phyloP scores from a whole-genome alignment of 2,797 vertebrate species.

The Octomys mimax region DNA sequence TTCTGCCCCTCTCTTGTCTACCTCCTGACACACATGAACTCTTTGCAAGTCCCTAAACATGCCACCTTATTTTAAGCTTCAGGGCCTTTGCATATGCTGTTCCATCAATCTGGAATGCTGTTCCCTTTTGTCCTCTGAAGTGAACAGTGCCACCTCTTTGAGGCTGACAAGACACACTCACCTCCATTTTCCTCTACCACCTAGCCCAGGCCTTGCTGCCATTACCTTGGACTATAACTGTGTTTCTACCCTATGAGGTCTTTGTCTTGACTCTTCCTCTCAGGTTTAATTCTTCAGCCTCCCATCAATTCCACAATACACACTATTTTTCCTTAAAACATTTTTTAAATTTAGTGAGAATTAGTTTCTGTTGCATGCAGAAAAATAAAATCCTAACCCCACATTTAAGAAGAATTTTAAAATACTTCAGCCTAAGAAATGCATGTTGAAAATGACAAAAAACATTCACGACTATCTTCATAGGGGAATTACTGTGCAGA shows the following conservation, averaged over 20 bases:
- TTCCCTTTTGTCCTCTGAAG: neutral
- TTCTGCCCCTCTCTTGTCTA: neutral
- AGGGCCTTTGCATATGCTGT: neutral
- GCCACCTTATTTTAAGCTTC: neutral
- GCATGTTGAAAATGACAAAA: constrained; percentile 22
- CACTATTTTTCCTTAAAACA: neutral
- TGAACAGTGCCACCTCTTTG: neutral
- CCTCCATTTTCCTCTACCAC: neutral
- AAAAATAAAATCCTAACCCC: neutral
- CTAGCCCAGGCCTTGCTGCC: neutral
- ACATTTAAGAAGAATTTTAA: neutral
- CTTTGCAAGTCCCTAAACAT: neutral
- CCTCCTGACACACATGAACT: neutral
- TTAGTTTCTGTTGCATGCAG: neutral
- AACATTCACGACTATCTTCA: neutral
- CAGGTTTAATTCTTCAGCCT: neutral
- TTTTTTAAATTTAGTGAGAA: constrained; percentile 20
- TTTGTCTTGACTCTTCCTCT: neutral
- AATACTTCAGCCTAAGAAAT: constrained; percentile 15
- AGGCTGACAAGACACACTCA: neutral
- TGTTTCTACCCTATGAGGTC: neutral
- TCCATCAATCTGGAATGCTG: neutral
- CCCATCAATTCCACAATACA: neutral
- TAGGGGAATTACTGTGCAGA: neutral
- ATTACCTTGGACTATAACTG: neutral